Base-by-base conservation (phyloP, 2,888 invertebrate genomes). In the Blera fallax region DNA sequence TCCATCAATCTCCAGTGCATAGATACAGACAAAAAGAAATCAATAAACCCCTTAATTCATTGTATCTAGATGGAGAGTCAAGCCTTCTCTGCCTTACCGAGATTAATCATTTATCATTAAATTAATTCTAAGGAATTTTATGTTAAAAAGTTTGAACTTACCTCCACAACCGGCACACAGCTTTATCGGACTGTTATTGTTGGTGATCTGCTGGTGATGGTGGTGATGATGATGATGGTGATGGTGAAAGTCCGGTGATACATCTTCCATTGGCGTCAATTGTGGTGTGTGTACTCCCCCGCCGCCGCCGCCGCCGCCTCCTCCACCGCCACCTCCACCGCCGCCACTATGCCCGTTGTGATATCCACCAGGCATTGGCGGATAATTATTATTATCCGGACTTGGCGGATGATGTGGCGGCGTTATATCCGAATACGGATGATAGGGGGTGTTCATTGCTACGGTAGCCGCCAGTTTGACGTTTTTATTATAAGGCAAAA, bases 91-190 rank as follows among this genome's bases (percentile, higher is more conserved):
- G 4, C 24, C 24, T 24, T 3, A 24, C 4, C 24, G 2, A 24
- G 2, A n/a, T 24, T 24, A 24, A 24, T 24, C 4, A 24, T 24
- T 24, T 4, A 3, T 24, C 2, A 24, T 3, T 4, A 24, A 24
- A 24, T 11, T 34, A 10, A 34, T 34, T 34, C 34, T 34, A 52
- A 8, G 43, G 34, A 62, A 50, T 29, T 14, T 62, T 32, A 1
- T 32, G 6, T 32, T 6, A 16, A 18, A 43, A 18, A 2, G 1
- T 16, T 34, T 29, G 10, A 70, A 88, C 88, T 90, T 89, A 92
- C 97, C 96, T 89, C 97, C 97, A 93, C 98, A 98, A 89, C 97
- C 98, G 88, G 96, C 97, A 93, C 98, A 98, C 91, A 95, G 95
- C 92, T 96, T 96, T 90, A 95, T 94, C 88, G 93, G 92, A 89